Conservation (phyloP, 2,888 invertebrate genomes). For the Amblyjoppa fuscipennis region DNA sequence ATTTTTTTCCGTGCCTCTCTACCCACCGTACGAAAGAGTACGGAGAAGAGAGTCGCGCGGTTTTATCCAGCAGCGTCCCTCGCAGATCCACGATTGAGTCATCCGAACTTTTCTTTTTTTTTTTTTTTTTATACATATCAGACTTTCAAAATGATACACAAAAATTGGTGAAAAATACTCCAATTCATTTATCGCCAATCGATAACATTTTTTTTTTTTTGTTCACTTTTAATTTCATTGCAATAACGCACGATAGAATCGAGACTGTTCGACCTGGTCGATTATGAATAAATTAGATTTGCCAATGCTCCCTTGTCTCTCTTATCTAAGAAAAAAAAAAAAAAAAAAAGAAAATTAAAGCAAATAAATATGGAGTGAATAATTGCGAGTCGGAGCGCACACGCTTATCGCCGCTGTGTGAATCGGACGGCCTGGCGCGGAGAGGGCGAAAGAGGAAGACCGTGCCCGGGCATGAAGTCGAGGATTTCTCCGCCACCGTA, state of each 20-base stretch:
- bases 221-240: not conserved
- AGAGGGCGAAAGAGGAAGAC: constrained; percentile 22
- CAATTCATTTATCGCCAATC: not conserved
- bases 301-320: not conserved
- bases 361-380: constrained; percentile 50
- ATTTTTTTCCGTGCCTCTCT: constrained; percentile 4
- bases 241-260: not conserved
- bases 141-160: not conserved
- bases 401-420: constrained; percentile 53
- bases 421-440: constrained; percentile 3
- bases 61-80: constrained; percentile 32
- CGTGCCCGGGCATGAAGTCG: constrained; percentile 38
- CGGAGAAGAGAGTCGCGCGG: not conserved
- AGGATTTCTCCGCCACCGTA: constrained; percentile 58
- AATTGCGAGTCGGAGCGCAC: constrained; percentile 55
- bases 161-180: not conserved
- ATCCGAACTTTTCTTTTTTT: constrained; percentile 42
- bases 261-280: not conserved
- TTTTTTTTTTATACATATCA: constrained; percentile 19
- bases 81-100: constrained; percentile 49
- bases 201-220: not conserved
- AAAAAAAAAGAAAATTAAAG: not conserved
- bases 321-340: not conserved
- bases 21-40: constrained; percentile 6
- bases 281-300: not conserved